These are phyloP conservation scores for Euura saliciscinereae DNA, from an alignment of 1,140 invertebrate genomes.

Conservation along the genomic window DNA sequence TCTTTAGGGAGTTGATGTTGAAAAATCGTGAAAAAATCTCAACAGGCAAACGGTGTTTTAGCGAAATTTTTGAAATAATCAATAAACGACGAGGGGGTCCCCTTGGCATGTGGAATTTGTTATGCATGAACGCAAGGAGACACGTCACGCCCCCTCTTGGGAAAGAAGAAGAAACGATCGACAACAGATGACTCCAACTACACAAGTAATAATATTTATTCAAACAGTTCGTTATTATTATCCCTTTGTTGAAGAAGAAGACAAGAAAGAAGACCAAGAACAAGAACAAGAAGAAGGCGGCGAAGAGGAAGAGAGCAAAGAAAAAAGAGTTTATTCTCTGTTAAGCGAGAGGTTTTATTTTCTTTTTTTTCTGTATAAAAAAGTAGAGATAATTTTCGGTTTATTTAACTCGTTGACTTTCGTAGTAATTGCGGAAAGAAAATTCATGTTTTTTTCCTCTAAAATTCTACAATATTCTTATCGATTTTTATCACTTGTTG, in stretches of 20 bases:
- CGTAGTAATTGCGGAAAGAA: slow-evolving; percentile 17
- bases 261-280: slow-evolving; percentile 32
- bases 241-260: slow-evolving; percentile 38
- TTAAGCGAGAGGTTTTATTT: not conserved
- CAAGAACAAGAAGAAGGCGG: slow-evolving; percentile 28
- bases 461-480: not conserved
- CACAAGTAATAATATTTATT: slow-evolving; percentile 46
- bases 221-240: slow-evolving; percentile 50
- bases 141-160: slow-evolving; percentile 48
- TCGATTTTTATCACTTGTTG: slow-evolving; percentile 3
- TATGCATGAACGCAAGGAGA: slow-evolving; percentile 61
- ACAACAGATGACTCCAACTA: slow-evolving; percentile 18
- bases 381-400: slow-evolving; percentile 27
- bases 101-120: slow-evolving; percentile 63
- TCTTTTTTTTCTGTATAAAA: slow-evolving; percentile 8
- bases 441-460: slow-evolving; percentile 8
- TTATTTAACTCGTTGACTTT: slow-evolving; percentile 21
- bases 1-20: slow-evolving; percentile 32
- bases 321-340: slow-evolving; percentile 8
- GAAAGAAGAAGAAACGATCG: slow-evolving; percentile 25
- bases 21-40: slow-evolving; percentile 14
- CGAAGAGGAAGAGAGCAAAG: slow-evolving; percentile 30
- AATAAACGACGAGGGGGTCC: slow-evolving; percentile 39
- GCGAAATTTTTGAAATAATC: slow-evolving; percentile 5
- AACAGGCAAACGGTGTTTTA: slow-evolving; percentile 22